phyloP scores from a whole-genome alignment of 2,888 invertebrate species.

The Poecilobothrus nobilitatus region DNA sequence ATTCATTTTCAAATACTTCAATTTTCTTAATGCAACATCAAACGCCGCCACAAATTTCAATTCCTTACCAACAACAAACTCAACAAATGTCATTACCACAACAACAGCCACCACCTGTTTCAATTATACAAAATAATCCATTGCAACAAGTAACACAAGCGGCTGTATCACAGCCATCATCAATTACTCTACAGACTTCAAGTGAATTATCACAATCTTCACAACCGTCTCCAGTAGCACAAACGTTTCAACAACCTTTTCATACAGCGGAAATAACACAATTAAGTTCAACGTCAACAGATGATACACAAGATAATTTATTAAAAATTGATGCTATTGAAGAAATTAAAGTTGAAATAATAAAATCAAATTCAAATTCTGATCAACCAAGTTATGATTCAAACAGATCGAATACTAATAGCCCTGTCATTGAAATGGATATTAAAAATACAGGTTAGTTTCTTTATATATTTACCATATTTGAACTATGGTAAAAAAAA shows the following conservation, averaged over 20 bases:
- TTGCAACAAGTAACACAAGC: neutral
- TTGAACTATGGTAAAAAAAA: neutral
- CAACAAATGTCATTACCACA: slow-evolving; percentile 4
- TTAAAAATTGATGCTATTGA: neutral
- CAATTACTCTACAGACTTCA: neutral
- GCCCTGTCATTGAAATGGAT: neutral
- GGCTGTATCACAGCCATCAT: neutral
- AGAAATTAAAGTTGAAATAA: neutral
- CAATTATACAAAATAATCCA: neutral
- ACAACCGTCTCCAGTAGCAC: neutral
- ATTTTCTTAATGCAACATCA: slow-evolving; percentile 4
- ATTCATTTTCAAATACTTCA: slow-evolving; percentile 14
- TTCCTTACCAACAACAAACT: slow-evolving; percentile 7
- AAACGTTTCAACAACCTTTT: neutral
- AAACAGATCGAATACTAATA: neutral
- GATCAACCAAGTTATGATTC: neutral
- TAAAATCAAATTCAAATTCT: neutral
- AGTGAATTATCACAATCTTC: neutral
- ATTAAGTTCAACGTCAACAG: neutral
- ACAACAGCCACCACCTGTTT: neutral
- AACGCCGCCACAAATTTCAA: neutral
- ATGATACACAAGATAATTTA: neutral
- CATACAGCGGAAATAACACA: neutral
- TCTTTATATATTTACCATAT: neutral
- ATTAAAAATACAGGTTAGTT: neutral